A percentile compares a stretch with the other conserved stretches of the same genome.
Conservation (phyloP, 64 coral and sea anemone genomes). For the Platygyra sinensis region DNA sequence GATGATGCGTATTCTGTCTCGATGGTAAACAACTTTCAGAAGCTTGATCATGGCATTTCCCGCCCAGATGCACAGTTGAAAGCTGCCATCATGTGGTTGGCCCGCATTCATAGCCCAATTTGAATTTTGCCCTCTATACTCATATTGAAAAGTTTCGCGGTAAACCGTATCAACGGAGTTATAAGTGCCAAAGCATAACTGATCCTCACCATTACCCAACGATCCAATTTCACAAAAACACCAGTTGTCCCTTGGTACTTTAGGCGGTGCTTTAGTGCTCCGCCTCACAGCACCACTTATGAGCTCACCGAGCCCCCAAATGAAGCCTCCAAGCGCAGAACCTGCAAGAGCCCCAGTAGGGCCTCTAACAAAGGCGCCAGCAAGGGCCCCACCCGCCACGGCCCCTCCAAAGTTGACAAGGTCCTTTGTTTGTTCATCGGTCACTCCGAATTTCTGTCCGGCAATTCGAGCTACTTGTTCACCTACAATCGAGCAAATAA, state of each 20-base stretch:
- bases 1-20: not conserved
- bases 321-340: not conserved
- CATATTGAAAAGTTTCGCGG: not conserved
- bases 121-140: not conserved
- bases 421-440: not conserved
- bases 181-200: slow-evolving; percentile 11
- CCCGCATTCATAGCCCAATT: not conserved
- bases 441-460: not conserved
- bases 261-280: not conserved
- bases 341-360: not conserved
- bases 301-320: not conserved
- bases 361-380: not conserved
- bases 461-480: slow-evolving; percentile 5
- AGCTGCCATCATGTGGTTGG: not conserved
- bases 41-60: not conserved
- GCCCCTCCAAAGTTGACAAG: not conserved
- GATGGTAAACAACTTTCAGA: not conserved
- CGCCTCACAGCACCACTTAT: not conserved
- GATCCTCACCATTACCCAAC: not conserved
- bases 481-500: not conserved
- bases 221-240: slow-evolving; percentile 8
- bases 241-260: not conserved
- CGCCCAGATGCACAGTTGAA: not conserved
- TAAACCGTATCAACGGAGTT: not conserved
- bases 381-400: not conserved